Evolutionary conservation across 2,113 vertebrate species (phyloP).

Genomic region (Ceyx margarethae): DNA sequence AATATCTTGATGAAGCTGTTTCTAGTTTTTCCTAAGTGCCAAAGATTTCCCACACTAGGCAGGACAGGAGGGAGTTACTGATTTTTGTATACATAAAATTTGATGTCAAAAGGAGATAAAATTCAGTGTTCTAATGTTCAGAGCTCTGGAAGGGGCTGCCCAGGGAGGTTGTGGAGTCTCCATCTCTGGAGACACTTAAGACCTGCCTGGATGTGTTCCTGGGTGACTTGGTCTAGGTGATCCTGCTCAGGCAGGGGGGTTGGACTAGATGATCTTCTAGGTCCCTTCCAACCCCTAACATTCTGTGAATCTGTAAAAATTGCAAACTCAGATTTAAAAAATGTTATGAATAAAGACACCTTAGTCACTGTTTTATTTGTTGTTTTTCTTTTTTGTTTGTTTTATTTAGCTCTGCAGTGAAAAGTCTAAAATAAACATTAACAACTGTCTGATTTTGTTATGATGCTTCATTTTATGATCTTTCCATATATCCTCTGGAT

Average conservation of each 20-base stretch:
- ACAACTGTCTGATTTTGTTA: not conserved
- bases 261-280: too few relatives aligned
- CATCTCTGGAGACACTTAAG: too few relatives aligned
- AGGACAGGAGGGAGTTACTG: not conserved
- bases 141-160: too few relatives aligned
- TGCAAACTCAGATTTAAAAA: not conserved
- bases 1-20: not conserved
- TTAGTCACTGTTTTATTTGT: fast-evolving
- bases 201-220: too few relatives aligned
- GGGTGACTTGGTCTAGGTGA: too few relatives aligned
- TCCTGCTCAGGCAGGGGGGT: too few relatives aligned
- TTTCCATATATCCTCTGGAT: not conserved
- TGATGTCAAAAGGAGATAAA: not conserved
- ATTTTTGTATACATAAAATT: not conserved
- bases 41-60: not conserved
- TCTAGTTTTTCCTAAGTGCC: not conserved
- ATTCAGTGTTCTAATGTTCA: not conserved
- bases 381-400: fast-evolving
- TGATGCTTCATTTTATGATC: not conserved
- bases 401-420: not conserved
- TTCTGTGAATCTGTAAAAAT: not conserved
- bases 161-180: too few relatives aligned
- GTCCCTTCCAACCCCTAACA: too few relatives aligned
- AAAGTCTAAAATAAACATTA: not conserved
- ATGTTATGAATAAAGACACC: not conserved